phyloP scores from a whole-genome alignment of 2,113 vertebrate species.

The Larimichthys crocea region DNA sequence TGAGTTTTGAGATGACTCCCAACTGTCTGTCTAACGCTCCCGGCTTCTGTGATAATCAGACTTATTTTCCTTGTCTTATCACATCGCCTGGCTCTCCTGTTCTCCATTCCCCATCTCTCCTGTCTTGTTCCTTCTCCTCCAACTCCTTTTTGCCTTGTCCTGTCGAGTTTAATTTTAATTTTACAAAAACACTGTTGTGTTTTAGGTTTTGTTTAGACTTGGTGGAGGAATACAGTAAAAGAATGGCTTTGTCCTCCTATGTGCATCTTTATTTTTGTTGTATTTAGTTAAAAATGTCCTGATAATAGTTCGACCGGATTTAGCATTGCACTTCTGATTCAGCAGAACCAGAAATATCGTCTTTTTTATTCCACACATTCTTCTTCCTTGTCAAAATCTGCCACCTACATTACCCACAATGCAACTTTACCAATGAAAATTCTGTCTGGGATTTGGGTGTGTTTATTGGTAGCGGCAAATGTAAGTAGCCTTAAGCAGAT shows the following conservation, averaged over 20 bases:
- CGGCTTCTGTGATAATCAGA: conserved; percentile 92
- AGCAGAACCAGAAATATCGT: neutral
- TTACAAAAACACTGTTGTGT: neutral
- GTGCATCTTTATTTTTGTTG: neutral
- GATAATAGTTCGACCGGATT: neutral
- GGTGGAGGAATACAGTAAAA: neutral
- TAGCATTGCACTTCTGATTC: neutral
- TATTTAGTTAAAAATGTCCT: neutral
- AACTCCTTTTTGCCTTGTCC: neutral
- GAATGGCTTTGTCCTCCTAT: neutral
- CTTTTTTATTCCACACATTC: neutral
- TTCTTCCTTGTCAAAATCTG: neutral
- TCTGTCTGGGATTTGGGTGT: neutral
- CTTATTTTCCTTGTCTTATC: conserved; percentile 93
- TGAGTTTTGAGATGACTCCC: conserved; percentile 94
- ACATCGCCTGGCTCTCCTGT: conserved; percentile 73
- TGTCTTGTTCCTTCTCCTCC: conserved; percentile 14
- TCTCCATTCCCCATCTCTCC: conserved; percentile 30
- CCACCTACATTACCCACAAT: neutral
- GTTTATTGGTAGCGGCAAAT: neutral
- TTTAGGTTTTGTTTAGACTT: neutral
- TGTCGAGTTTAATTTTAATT: neutral
- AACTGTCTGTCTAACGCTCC: conserved; percentile 92
- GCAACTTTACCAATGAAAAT: neutral
- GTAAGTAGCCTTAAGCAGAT: neutral